phyloP scores from a whole-genome alignment of 2,888 invertebrate species.

The Conus canariensis region DNA sequence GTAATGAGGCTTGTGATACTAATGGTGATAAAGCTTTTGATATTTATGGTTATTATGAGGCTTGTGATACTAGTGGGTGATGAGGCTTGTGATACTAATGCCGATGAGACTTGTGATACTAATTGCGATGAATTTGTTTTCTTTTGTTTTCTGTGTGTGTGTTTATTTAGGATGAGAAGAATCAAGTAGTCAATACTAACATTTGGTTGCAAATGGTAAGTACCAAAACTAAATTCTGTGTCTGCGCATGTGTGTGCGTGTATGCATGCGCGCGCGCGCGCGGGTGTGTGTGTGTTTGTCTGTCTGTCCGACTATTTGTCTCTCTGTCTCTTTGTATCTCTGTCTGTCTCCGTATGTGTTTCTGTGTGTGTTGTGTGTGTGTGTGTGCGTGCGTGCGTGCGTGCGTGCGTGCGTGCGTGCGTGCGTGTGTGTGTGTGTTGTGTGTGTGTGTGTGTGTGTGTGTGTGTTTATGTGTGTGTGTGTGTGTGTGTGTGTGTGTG shows the following conservation, averaged over 20 bases:
- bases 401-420: background rate
- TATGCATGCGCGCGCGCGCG: background rate
- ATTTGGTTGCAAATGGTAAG: conserved; percentile 99
- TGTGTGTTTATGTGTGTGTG: background rate
- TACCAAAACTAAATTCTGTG: conserved; percentile 70
- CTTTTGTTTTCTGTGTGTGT: conserved; percentile 26
- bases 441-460: background rate
- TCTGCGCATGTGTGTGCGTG: background rate
- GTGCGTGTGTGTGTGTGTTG: background rate
- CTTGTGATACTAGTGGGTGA: too few relatives aligned
- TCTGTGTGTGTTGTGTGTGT: background rate
- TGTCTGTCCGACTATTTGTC: background rate
- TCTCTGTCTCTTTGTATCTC: too few relatives aligned
- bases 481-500: background rate
- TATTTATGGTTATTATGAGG: too few relatives aligned
- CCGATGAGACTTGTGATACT: too few relatives aligned
- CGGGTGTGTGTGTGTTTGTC: background rate
- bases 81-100: too few relatives aligned
- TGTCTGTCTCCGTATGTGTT: too few relatives aligned
- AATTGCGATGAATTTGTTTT: background rate
- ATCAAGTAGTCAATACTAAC: conserved; percentile 98
- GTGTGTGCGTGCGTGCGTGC: background rate
- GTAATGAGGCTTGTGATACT: too few relatives aligned
- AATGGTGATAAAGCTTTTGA: too few relatives aligned
- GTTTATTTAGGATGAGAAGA: conserved; percentile 94